Percentiles rank a stretch among this genome's conserved stretches.
These are phyloP conservation scores for Brachyptera putata DNA, from an alignment of 2,888 invertebrate species.

Conservation along the genomic window DNA sequence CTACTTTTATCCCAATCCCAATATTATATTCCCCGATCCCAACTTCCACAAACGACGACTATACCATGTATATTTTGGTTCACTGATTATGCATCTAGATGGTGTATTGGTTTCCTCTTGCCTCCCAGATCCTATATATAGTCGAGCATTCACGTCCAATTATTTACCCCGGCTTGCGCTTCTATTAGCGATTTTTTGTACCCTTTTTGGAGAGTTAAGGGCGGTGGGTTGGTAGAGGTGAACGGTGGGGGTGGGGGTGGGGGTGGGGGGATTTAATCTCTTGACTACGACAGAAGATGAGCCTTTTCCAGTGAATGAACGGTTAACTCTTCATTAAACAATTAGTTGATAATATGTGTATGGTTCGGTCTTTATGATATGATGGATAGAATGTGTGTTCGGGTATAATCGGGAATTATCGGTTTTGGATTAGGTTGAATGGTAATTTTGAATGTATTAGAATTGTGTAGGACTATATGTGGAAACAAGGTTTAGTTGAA, in stretches of 20 bases:
- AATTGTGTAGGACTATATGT: too few species aligned
- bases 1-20: too few species aligned
- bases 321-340: background rate
- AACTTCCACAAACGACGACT: too few species aligned
- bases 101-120: conserved; percentile 16
- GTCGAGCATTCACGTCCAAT: conserved; percentile 15
- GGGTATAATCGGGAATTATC: too few species aligned
- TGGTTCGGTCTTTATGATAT: too few species aligned
- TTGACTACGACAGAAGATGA: conserved; percentile 39
- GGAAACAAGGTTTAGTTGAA: too few species aligned
- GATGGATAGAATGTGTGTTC: too few species aligned
- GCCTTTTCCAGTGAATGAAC: conserved; percentile 2
- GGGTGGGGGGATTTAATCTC: conserved; percentile 43
- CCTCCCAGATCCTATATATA: conserved; percentile 2
- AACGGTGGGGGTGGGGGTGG: conserved; percentile 31
- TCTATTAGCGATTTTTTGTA: conserved; percentile 13
- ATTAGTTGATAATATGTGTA: background rate
- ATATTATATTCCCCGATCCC: too few species aligned
- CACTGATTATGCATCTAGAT: conserved; percentile 18
- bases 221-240: background rate
- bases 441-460: too few species aligned
- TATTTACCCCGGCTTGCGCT: conserved; percentile 8
- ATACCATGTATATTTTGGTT: too few species aligned
- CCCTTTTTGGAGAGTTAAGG: conserved; percentile 31
- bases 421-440: too few species aligned